phyloP scores from a whole-genome alignment of 2,797 vertebrate species.

The Aulostomus chinensis region DNA sequence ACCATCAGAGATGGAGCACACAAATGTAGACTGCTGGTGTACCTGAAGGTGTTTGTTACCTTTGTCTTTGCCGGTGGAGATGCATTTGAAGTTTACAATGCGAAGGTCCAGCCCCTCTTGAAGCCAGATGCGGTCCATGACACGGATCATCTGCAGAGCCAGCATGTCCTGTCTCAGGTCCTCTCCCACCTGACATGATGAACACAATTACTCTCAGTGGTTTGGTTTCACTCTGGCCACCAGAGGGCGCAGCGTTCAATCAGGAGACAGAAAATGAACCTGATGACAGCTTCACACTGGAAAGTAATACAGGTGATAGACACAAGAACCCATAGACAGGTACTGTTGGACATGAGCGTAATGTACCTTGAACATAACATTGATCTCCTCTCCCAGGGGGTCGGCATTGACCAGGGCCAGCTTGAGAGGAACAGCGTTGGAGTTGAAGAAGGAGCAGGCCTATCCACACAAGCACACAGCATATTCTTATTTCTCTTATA shows the following conservation, averaged over 20 bases:
- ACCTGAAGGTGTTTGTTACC: conserved; percentile 76
- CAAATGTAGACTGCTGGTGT: too few species aligned
- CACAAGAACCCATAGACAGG: too few species aligned
- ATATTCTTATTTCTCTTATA: not conserved
- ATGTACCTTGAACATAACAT: conserved; percentile 97
- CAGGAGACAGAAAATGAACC: not conserved
- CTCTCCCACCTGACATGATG: conserved; percentile 88
- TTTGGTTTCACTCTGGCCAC: conserved; percentile 37
- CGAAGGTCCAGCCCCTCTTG: conserved; percentile 96
- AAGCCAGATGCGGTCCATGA: conserved; percentile 99
- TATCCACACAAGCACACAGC: conserved; percentile 61
- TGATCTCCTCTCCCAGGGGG: conserved; percentile 95
- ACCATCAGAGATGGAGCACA: too few species aligned
- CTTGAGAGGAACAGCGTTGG: conserved; percentile 96
- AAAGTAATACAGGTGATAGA: too few species aligned
- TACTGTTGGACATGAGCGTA: not conserved
- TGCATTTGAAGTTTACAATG: conserved; percentile 97
- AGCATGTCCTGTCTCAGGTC: conserved; percentile 98
- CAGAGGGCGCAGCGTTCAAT: conserved; percentile 45
- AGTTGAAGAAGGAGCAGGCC: conserved; percentile 98
- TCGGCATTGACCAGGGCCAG: conserved; percentile 92
- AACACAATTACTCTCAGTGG: not conserved
- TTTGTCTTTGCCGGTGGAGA: conserved; percentile 95
- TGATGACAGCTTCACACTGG: not conserved
- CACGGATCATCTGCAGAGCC: conserved; percentile 97